These are phyloP conservation scores for Pseudococcus longispinus DNA, from an alignment of 2,888 invertebrate genomes.

Conservation along the genomic window DNA sequence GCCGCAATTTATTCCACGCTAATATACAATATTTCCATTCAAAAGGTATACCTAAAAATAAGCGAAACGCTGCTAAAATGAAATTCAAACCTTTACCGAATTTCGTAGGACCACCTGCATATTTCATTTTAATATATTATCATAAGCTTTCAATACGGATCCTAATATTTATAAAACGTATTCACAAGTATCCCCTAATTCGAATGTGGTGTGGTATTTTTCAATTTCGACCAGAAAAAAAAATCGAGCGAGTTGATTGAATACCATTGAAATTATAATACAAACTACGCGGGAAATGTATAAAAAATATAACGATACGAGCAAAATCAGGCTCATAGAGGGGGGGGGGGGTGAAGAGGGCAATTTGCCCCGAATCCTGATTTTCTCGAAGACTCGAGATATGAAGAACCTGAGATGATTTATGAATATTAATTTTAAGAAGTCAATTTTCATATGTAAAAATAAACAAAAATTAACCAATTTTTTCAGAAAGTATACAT, in stretches of 20 bases:
- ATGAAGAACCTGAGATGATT: too few species aligned
- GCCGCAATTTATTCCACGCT: background rate
- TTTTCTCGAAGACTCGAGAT: too few species aligned
- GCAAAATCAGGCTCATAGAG: too few species aligned
- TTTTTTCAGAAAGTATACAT: too few species aligned
- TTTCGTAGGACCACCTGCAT: background rate
- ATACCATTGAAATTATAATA: background rate
- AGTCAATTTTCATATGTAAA: too few species aligned
- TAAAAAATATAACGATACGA: background rate
- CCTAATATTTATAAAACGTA: background rate
- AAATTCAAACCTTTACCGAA: background rate
- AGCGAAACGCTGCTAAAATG: background rate
- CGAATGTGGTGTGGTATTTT: background rate
- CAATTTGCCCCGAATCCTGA: too few species aligned
- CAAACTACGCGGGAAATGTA: background rate
- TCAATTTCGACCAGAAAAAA: background rate
- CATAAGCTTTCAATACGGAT: background rate
- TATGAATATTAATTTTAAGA: too few species aligned
- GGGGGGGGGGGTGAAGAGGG: too few species aligned
- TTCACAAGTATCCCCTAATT: background rate
- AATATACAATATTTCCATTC: slow-evolving; percentile 9
- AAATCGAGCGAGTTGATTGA: background rate
- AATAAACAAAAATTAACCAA: too few species aligned
- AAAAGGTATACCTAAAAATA: slow-evolving; percentile 9
- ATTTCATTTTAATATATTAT: slow-evolving; percentile 4